Conservation (phyloP, 1,140 invertebrate species). For the Bombus cullumanus region DNA sequence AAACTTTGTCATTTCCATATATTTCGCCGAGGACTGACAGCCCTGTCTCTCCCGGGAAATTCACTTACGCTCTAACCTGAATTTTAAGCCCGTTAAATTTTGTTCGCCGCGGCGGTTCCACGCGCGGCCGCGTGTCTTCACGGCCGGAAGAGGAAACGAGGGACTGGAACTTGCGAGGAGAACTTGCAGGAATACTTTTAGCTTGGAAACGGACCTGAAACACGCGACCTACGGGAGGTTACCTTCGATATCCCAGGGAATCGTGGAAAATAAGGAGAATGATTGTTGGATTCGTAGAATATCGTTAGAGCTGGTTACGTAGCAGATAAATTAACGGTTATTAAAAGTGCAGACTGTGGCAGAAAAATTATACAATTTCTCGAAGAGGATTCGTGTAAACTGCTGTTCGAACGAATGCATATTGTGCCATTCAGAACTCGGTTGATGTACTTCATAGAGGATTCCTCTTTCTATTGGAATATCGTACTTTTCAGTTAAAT, state of each 20-base stretch:
- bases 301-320: not conserved
- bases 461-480: too few relatives aligned
- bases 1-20: slow-evolving; percentile 67
- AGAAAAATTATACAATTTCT: too few relatives aligned
- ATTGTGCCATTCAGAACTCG: too few relatives aligned
- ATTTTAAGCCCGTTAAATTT: slow-evolving; percentile 56
- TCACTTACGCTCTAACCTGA: slow-evolving; percentile 60
- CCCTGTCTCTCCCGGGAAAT: slow-evolving; percentile 43
- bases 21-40: slow-evolving; percentile 46
- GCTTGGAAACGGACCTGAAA: not conserved
- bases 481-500: too few relatives aligned
- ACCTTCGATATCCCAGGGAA: not conserved
- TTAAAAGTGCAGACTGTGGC: not conserved
- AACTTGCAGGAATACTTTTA: not conserved
- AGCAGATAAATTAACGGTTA: not conserved
- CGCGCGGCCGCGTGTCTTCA: not conserved
- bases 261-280: not conserved
- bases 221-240: not conserved
- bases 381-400: too few relatives aligned
- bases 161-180: not conserved
- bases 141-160: too few relatives aligned
- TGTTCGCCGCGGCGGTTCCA: not conserved
- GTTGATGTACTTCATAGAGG: too few relatives aligned
- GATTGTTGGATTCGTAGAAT: not conserved
- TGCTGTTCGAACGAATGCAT: too few relatives aligned